Evolutionary conservation across 1,140 invertebrate species (phyloP).

Genomic region (Condylostylus longicornis): DNA sequence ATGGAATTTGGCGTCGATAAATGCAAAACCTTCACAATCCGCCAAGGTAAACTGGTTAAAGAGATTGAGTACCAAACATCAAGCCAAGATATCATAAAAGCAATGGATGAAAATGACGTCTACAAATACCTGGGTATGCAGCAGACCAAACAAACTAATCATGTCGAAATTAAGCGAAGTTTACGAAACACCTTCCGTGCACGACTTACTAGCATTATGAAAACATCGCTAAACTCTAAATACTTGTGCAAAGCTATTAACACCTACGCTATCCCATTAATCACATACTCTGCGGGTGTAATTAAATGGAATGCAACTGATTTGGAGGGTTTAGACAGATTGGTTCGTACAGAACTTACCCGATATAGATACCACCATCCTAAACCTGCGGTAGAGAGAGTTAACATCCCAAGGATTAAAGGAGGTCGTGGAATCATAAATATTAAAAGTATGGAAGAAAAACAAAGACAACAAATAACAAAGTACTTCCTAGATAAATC

Average conservation of each 20-base stretch:
- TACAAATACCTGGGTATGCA: too few relatives aligned
- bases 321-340: neutral
- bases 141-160: neutral
- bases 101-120: neutral
- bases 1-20: neutral
- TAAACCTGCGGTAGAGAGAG: neutral
- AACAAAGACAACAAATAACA: neutral
- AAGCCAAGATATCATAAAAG: neutral
- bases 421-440: neutral
- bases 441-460: neutral
- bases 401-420: neutral
- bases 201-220: neutral
- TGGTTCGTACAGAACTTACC: neutral
- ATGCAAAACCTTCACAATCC: neutral
- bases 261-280: neutral
- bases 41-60: neutral
- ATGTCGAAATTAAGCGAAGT: neutral
- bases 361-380: neutral
- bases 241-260: neutral
- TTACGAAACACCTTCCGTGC: neutral
- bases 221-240: neutral
- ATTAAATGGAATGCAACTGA: neutral
- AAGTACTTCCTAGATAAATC: neutral
- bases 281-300: neutral
- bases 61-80: neutral